Evolutionary conservation across 2,113 vertebrate species (phyloP).

Genomic region (Nipponia nippon): DNA sequence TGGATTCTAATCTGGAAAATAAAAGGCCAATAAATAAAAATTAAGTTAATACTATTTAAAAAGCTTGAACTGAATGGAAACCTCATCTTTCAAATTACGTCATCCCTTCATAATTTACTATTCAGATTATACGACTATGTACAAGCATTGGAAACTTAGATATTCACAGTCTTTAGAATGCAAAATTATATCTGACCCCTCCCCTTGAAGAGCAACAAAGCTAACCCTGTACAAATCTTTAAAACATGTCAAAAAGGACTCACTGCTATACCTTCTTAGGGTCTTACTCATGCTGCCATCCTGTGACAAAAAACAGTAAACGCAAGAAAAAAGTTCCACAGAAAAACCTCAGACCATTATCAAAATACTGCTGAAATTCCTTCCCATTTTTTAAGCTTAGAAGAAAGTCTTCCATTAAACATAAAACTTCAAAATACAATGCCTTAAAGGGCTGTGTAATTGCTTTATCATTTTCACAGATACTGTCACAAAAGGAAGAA

Average conservation of each 20-base stretch:
- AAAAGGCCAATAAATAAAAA: not conserved
- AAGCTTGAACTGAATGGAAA: not conserved
- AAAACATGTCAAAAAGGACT: not conserved
- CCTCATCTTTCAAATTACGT: not conserved
- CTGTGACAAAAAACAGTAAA: constrained; percentile 73
- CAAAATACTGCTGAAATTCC: not conserved
- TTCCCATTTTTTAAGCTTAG: not conserved
- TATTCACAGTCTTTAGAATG: not conserved
- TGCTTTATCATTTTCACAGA: constrained; percentile 4
- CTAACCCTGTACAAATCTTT: not conserved
- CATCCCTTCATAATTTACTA: not conserved
- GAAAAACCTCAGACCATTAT: not conserved
- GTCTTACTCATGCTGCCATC: constrained; percentile 82
- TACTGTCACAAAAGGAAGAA: not conserved
- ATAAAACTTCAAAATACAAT: not conserved
- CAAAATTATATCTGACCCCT: not conserved
- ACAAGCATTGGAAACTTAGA: not conserved
- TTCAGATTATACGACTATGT: not conserved
- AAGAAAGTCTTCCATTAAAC: not conserved
- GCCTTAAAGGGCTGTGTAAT: constrained; percentile 16
- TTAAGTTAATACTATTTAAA: not conserved
- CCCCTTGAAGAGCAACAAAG: not conserved
- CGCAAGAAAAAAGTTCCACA: constrained; percentile 45
- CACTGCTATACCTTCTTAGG: not conserved
- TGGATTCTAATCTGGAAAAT: not conserved